Conservation (phyloP, 1,140 invertebrate species). For the Brachionus paranguensis region DNA sequence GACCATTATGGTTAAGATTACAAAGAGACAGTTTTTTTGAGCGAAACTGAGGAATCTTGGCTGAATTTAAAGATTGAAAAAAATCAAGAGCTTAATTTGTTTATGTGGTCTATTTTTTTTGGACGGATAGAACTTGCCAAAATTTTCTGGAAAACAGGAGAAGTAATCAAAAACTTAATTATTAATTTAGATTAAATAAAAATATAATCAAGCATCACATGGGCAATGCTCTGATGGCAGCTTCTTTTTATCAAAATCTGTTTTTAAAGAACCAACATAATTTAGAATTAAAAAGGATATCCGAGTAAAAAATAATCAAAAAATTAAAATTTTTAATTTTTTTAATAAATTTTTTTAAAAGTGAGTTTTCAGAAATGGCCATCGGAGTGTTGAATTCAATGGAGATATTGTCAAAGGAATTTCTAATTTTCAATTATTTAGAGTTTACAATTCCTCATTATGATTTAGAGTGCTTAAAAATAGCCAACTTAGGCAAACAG, state of each 20-base stretch:
- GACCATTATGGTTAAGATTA: not conserved
- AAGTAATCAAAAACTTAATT: conserved; percentile 41
- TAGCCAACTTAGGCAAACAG: not conserved
- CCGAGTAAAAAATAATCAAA: conserved; percentile 38
- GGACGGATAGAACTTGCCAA: conserved; percentile 48
- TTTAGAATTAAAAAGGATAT: conserved; percentile 42
- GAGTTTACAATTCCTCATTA: not conserved
- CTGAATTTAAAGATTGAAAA: conserved; percentile 41
- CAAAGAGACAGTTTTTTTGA: not conserved
- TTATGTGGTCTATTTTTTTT: conserved; percentile 52
- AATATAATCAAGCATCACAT: conserved; percentile 30
- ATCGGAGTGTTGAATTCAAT: conserved; percentile 46
- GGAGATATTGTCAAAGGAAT: not conserved
- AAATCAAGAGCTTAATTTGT: conserved; percentile 48
- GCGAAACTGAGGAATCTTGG: not conserved
- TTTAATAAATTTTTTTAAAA: conserved; percentile 28
- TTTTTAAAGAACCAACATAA: conserved; percentile 42
- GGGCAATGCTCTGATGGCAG: conserved; percentile 48
- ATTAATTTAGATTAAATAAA: conserved; percentile 44
- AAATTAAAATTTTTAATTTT: not conserved
- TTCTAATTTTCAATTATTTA: not conserved
- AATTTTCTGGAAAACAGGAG: conserved; percentile 49
- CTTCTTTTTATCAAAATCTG: not conserved
- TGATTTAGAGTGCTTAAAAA: conserved; percentile 12
- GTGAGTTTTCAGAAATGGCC: conserved; percentile 48